These are phyloP conservation scores for Nemotelus nigrinus DNA, from an alignment of 2,888 invertebrate genomes.

Conservation along the genomic window DNA sequence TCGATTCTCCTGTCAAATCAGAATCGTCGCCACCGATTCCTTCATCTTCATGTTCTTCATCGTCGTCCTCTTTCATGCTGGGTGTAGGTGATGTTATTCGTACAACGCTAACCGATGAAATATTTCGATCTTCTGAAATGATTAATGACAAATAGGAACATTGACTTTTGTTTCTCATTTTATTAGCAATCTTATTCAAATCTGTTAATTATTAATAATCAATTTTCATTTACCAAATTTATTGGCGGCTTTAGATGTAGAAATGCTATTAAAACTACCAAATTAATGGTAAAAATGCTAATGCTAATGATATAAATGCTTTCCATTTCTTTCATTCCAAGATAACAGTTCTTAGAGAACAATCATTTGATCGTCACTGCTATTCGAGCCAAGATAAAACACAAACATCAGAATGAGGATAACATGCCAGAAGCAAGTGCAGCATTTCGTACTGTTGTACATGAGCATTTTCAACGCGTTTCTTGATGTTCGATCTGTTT, in stretches of 20 bases:
- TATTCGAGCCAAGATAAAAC: neutral
- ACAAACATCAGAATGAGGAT: too few species aligned
- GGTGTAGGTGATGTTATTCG: conserved; percentile 67
- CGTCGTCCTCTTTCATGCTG: conserved; percentile 62
- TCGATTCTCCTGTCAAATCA: conserved; percentile 61
- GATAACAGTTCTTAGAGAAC: neutral
- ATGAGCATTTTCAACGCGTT: too few species aligned
- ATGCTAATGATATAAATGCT: neutral
- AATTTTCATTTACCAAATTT: neutral
- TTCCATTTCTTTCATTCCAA: neutral
- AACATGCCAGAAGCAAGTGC: too few species aligned
- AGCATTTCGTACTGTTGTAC: too few species aligned
- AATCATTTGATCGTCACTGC: neutral
- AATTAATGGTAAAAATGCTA: neutral
- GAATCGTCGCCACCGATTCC: conserved; percentile 66
- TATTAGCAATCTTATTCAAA: conserved; percentile 3
- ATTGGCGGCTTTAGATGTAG: neutral
- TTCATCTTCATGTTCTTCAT: conserved; percentile 57
- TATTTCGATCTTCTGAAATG: conserved; percentile 65
- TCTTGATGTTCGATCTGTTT: too few species aligned
- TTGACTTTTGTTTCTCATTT: neutral
- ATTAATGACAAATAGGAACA: neutral
- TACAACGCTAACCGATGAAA: conserved; percentile 72
- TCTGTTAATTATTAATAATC: neutral
- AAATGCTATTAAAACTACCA: neutral